phyloP scores from a whole-genome alignment of 2,888 invertebrate genomes.

The Pyrrhia umbra region DNA sequence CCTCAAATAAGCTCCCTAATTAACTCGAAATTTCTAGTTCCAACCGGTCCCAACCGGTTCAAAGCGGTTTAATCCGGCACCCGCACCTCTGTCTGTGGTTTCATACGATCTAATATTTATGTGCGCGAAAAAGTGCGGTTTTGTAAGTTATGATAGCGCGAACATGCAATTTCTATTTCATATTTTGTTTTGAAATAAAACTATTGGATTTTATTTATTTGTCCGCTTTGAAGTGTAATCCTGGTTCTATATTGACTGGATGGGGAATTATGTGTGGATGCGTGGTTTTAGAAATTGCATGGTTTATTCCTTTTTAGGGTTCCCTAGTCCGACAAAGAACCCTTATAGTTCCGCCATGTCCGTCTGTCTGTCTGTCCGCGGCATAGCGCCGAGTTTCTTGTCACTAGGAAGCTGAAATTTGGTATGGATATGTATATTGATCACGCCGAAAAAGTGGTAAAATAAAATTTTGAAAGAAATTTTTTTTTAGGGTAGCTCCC shows the following conservation, averaged over 20 bases:
- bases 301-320: too few relatives aligned
- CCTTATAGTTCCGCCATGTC: too few relatives aligned
- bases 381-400: too few relatives aligned
- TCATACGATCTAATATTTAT: slow-evolving; percentile 50
- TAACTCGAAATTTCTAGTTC: slow-evolving; percentile 55
- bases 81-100: slow-evolving; percentile 50
- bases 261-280: background rate
- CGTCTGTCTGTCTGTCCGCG: too few relatives aligned
- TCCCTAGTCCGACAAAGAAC: too few relatives aligned
- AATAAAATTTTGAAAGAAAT: too few relatives aligned
- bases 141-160: slow-evolving; percentile 14
- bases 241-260: background rate
- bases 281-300: too few relatives aligned
- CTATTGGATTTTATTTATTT: slow-evolving; percentile 7
- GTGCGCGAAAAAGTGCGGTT: slow-evolving; percentile 40
- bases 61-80: slow-evolving; percentile 40
- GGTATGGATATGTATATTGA: too few relatives aligned
- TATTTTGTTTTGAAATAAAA: slow-evolving; percentile 11
- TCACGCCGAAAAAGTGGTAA: too few relatives aligned
- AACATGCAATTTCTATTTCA: slow-evolving; percentile 1
- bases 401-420: too few relatives aligned
- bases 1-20: slow-evolving; percentile 54
- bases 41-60: slow-evolving; percentile 31
- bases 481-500: too few relatives aligned
- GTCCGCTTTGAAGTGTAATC: background rate